phyloP scores from a whole-genome alignment of 2,797 vertebrate species.

The Anabas testudineus region DNA sequence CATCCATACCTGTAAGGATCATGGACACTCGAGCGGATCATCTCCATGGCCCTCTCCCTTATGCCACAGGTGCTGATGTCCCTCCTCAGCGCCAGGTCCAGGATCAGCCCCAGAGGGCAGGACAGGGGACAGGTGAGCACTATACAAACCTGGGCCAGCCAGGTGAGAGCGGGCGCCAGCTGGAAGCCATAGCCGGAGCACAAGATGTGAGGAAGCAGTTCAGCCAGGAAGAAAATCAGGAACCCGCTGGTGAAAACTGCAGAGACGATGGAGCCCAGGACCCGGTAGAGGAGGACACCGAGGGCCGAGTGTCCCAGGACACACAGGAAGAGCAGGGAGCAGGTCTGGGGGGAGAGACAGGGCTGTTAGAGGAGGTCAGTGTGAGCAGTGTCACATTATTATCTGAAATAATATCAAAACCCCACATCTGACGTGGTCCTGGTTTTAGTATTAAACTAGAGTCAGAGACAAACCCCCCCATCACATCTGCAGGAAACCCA shows the following conservation, averaged over 20 bases:
- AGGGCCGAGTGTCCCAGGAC: slow-evolving; percentile 86
- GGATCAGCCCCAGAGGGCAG: slow-evolving; percentile 88
- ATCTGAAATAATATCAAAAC: too few species aligned
- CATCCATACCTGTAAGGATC: slow-evolving; percentile 87
- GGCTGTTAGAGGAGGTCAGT: too few species aligned
- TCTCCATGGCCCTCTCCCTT: slow-evolving; percentile 86
- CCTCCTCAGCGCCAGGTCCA: slow-evolving; percentile 85
- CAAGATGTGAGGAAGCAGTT: slow-evolving; percentile 88
- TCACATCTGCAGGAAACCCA: too few species aligned
- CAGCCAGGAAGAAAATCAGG: slow-evolving; percentile 87
- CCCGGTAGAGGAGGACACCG: slow-evolving; percentile 86
- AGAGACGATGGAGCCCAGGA: slow-evolving; percentile 76
- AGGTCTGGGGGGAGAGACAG: slow-evolving; percentile 69
- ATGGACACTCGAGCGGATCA: slow-evolving; percentile 86
- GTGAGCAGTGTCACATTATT: too few species aligned
- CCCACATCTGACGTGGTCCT: too few species aligned
- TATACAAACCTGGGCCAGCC: slow-evolving; percentile 90
- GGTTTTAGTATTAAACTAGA: too few species aligned
- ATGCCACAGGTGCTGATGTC: slow-evolving; percentile 87
- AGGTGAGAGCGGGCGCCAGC: slow-evolving; percentile 86
- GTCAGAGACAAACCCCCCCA: too few species aligned
- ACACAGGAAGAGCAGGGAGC: slow-evolving; percentile 87
- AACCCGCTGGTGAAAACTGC: slow-evolving; percentile 86
- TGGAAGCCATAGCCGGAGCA: slow-evolving; percentile 89
- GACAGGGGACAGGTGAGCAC: slow-evolving; percentile 88